Base-by-base conservation (phyloP, 2,888 invertebrate species). In the Cremastinae sp. region DNA sequence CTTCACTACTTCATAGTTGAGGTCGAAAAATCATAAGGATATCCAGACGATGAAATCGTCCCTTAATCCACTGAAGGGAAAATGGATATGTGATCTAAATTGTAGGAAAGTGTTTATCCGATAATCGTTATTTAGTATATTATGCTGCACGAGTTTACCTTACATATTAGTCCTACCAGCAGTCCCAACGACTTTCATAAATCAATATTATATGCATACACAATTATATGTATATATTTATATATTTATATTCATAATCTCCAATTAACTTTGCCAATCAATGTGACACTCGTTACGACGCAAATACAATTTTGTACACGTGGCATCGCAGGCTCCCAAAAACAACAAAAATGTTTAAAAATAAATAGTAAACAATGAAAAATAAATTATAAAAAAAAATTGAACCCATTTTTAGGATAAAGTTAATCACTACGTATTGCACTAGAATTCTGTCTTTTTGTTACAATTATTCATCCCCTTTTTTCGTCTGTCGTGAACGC, bases 391-490 rank as follows among this genome's bases (percentile, higher is more conserved):
- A 78, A 79, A 81, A 81, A 74, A 75, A 78, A 78, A 75, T 80
- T 28, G 2, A 28, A 28, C 2, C 28, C 79, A 83, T 75, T 58
- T 58, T 53, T 59, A 76, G 45, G 39, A 58, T 64, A 72, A 80
- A 78, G 78, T 84, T 87, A 87, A 83, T 83, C 72, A 78, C 83
- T 84, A 76, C 85, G 87, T 89, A 89, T 89, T 89, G 89, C 89
- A 89, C 89, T 89, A 89, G 79, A 84, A 86, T 83, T 81, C 83
- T 75, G 68, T 56, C 22, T 75, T 14, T 45, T 37, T 68, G 9
- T 51, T 62, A 10, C 12, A 39, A 49, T 65, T 39, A 28, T 53
- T 10, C 49, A 59, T 58, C 53, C 53, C n/a, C 58, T 56, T 65
- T 51, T 58, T 20, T 66, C 47, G 47, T 35, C 45, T 64, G 12